phyloP scores from a whole-genome alignment of 2,888 invertebrate species.

The Conomelus anceps region DNA sequence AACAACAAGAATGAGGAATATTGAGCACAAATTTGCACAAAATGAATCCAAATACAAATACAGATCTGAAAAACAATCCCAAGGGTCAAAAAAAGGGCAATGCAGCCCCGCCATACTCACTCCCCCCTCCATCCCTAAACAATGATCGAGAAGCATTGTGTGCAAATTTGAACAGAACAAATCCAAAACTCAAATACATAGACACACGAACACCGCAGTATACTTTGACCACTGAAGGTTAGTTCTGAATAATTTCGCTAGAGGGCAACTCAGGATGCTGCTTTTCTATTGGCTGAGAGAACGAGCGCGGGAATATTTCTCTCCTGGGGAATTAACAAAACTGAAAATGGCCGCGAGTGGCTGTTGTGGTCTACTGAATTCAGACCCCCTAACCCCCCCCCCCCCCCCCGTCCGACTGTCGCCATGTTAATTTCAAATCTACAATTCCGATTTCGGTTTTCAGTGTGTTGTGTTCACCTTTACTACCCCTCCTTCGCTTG shows the following conservation, averaged over 20 bases:
- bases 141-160: not conserved
- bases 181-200: not conserved
- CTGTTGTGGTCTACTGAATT: not conserved
- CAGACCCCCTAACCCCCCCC: not conserved
- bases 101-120: not conserved
- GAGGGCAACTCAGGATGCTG: not conserved
- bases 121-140: not conserved
- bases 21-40: not conserved
- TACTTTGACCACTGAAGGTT: not conserved
- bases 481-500: not conserved
- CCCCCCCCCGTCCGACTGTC: too few species aligned
- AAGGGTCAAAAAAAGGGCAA: not conserved
- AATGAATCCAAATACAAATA: too few species aligned
- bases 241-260: not conserved
- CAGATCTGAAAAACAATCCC: not conserved
- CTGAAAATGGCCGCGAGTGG: not conserved
- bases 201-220: not conserved
- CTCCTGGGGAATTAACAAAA: not conserved
- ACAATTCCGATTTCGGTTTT: not conserved
- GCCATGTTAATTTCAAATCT: not conserved
- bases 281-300: not conserved
- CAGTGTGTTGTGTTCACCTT: not conserved
- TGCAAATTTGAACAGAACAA: not conserved
- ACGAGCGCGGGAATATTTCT: not conserved
- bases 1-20: not conserved